Evolutionary conservation across 2,113 vertebrate genomes (phyloP), one percentile per base, ranked within the genome.

Genomic region (Toxostoma redivivum): DNA sequence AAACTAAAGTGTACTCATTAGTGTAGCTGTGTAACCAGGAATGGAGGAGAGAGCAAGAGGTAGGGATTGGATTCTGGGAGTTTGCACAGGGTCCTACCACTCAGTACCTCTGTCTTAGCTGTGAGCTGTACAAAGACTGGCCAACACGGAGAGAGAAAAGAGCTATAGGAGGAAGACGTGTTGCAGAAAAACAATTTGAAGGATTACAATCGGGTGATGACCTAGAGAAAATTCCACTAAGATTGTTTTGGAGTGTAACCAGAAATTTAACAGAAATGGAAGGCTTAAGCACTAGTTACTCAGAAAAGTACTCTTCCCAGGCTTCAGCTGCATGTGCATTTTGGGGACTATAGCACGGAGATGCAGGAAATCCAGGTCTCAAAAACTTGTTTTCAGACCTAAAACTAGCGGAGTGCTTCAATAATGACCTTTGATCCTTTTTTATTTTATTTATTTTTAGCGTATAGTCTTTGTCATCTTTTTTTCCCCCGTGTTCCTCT

Each of bases 61-160:
- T 4, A 44, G 40, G 13, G 22, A 18, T 37, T 37, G 1, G 3
- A 35, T n/a, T 5, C 21, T 15, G 17, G 42, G 77, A 60, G 60
- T 1, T 15, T 30, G 35, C 10, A 35, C 15, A 2, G 5, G 14
- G 12, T 13, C 5, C 28, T 0, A 0, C 18, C 35, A 35, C 16
- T 28, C 27, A 14, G 18, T 0, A 1, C 38, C 21, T 67, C 44
- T 13, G 8, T 8, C 1, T 0, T 11, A 48, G 40, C 8, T 21
- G 18, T n/a, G 27, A 4, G 2, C 31, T 20, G 16, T 7, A 23
- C 21, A 13, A 42, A 58, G 33, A 48, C 15, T 7, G 21, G 33
- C 11, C 31, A 19, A 11, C 0, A 1, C 2, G 13, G 33, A 58
- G 48, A 28, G 31, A 27, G 7, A 66, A 27, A 14, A 42, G 9